Percentiles rank a stretch among this genome's conserved stretches.
phyloP scores from a whole-genome alignment of 2,888 invertebrate species.

The Keiferia lycopersicella region DNA sequence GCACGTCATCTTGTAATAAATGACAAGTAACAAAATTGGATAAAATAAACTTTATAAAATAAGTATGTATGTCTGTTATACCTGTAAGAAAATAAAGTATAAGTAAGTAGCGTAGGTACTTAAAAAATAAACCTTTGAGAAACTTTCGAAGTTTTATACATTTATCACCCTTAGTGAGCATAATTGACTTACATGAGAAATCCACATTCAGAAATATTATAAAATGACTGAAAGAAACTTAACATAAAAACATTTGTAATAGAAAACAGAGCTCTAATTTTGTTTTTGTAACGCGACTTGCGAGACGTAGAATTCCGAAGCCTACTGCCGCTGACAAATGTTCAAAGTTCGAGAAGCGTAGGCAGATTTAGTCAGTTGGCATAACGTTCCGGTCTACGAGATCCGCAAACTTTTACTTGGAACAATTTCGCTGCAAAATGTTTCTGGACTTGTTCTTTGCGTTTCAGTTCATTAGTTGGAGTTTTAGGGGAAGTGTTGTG shows the following conservation, averaged over 20 bases:
- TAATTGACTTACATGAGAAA: too few species aligned
- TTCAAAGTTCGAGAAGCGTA: neutral
- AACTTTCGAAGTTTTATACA: too few species aligned
- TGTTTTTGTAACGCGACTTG: neutral
- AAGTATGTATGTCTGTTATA: too few species aligned
- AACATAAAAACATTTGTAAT: neutral
- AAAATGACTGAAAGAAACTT: too few species aligned
- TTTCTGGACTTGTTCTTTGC: neutral
- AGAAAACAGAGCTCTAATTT: neutral
- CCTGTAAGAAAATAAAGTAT: too few species aligned
- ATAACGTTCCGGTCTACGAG: slow-evolving; percentile 1
- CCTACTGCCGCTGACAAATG: slow-evolving; percentile 15
- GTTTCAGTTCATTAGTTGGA: neutral
- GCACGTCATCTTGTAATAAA: too few species aligned
- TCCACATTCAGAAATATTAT: too few species aligned
- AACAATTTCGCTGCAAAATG: slow-evolving; percentile 2
- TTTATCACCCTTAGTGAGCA: too few species aligned
- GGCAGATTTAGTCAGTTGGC: slow-evolving; percentile 15
- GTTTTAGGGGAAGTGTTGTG: neutral
- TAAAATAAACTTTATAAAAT: too few species aligned
- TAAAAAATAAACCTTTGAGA: too few species aligned
- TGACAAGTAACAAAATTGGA: too few species aligned
- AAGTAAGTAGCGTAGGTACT: too few species aligned
- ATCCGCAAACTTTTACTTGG: neutral
- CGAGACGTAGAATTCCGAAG: neutral